These are phyloP conservation scores for Paralichthys olivaceus DNA, from an alignment of 2,113 vertebrate genomes.

Conservation along the genomic window DNA sequence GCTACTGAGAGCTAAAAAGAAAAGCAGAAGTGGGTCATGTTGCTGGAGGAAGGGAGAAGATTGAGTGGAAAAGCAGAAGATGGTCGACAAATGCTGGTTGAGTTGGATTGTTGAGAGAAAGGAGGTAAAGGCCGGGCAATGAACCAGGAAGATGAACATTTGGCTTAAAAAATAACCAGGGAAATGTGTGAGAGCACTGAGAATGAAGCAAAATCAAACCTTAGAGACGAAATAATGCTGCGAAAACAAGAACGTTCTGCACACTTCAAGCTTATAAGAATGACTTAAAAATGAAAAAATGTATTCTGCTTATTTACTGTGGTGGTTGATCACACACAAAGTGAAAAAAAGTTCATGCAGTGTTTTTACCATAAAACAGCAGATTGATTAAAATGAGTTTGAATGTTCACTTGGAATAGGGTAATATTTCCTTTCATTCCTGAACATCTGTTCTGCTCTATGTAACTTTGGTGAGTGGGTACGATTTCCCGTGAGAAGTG, in stretches of 20 bases:
- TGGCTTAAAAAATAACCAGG: neutral
- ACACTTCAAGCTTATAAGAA: no score
- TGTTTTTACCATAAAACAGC: no score
- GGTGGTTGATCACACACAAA: no score
- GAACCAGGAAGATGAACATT: constrained; percentile 17
- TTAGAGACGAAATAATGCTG: neutral
- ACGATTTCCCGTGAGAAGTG: no score
- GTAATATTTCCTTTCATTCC: no score
- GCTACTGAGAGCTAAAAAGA: constrained; percentile 49
- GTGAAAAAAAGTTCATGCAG: no score
- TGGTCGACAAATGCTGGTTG: neutral
- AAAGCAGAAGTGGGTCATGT: constrained; percentile 78
- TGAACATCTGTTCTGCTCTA: no score
- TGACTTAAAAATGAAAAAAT: no score
- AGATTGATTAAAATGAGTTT: no score
- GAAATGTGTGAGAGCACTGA: constrained; percentile 8
- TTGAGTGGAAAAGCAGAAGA: constrained; percentile 9
- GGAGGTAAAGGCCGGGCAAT: constrained; percentile 13
- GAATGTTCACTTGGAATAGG: no score
- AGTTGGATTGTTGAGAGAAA: constrained; percentile 22
- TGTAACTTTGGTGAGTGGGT: no score
- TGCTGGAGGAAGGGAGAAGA: constrained; percentile 41
- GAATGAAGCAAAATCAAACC: neutral
- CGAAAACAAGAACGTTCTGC: neutral
- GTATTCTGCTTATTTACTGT: no score